Evolutionary conservation across 2,113 vertebrate species (phyloP).

Genomic region (Chlamydotis undulata): DNA sequence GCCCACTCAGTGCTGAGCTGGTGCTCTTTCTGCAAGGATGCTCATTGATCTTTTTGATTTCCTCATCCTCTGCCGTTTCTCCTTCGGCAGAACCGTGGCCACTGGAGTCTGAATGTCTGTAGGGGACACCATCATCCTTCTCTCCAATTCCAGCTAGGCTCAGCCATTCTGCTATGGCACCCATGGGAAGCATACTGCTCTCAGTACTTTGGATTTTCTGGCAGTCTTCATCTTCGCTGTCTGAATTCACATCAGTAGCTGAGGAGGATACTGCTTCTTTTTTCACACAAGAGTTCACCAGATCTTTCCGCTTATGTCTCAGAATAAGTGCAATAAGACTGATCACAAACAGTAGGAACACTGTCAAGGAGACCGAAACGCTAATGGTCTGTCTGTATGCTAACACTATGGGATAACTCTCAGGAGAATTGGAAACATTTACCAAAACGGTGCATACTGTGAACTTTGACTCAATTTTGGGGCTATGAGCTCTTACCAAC

Average conservation of each 20-base stretch:
- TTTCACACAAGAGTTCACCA: slow-evolving; percentile 36
- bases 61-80: slow-evolving; percentile 89
- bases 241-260: slow-evolving; percentile 25
- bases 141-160: slow-evolving; percentile 62
- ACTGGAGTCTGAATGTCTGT: slow-evolving; percentile 80
- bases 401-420: slow-evolving; percentile 48
- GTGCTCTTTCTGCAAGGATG: slow-evolving; percentile 73
- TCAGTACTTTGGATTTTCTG: slow-evolving; percentile 37
- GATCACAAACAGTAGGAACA: slow-evolving; percentile 79
- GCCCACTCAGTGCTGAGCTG: slow-evolving; percentile 41
- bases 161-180: slow-evolving; percentile 70
- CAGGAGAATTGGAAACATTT: slow-evolving; percentile 80
- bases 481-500: slow-evolving; percentile 83
- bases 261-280: slow-evolving; percentile 57
- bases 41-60: slow-evolving; percentile 88
- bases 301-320: slow-evolving; percentile 77
- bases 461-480: slow-evolving; percentile 81
- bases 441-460: slow-evolving; percentile 82
- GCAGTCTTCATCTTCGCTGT: neutral
- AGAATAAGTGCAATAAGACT: slow-evolving; percentile 77
- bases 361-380: slow-evolving; percentile 72
- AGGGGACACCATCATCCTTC: slow-evolving; percentile 60
- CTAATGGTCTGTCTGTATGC: slow-evolving; percentile 75
- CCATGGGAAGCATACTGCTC: slow-evolving; percentile 30
- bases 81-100: slow-evolving; percentile 86